A percentile compares a stretch with the other conserved stretches of the same genome.
phyloP scores from a whole-genome alignment of 1,140 invertebrate genomes.

The Wasmannia auropunctata region DNA sequence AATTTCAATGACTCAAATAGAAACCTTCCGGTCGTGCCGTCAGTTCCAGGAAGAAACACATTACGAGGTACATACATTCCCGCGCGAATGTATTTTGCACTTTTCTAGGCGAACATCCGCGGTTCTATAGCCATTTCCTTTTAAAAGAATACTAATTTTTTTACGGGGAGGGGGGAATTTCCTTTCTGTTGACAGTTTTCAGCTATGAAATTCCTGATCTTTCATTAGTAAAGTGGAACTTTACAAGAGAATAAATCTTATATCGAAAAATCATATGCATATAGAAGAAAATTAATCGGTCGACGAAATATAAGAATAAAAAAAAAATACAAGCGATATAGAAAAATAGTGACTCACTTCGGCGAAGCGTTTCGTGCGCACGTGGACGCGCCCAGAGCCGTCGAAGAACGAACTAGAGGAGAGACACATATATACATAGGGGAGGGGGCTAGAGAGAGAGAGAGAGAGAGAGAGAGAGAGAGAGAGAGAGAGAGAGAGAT shows the following conservation, averaged over 20 bases:
- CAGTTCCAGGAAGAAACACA: constrained; percentile 26
- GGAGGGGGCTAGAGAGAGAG: too few relatives aligned
- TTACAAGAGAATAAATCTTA: not conserved
- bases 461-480: too few relatives aligned
- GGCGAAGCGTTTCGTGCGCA: constrained; percentile 41
- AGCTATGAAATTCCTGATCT: not conserved
- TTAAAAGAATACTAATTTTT: not conserved
- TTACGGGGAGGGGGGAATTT: not conserved
- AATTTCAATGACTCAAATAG: constrained; percentile 43
- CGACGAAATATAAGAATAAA: not conserved
- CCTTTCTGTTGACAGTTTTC: not conserved
- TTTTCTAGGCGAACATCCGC: not conserved
- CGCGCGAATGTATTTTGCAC: not conserved
- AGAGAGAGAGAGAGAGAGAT: too few relatives aligned
- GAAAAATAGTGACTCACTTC: constrained; percentile 54
- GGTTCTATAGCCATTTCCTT: not conserved
- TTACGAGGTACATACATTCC: constrained; percentile 12
- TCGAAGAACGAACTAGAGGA: constrained; percentile 32
- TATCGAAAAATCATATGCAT: not conserved
- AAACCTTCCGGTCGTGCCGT: constrained; percentile 8
- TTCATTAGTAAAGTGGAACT: not conserved
- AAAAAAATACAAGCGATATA: not conserved
- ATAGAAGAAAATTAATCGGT: not conserved
- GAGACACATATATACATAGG: constrained; percentile 22
- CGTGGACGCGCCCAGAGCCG: constrained; percentile 32